Percentiles rank a stretch among this genome's conserved stretches.
phyloP scores from a whole-genome alignment of 1,140 invertebrate species.

The Ectropis grisescens region DNA sequence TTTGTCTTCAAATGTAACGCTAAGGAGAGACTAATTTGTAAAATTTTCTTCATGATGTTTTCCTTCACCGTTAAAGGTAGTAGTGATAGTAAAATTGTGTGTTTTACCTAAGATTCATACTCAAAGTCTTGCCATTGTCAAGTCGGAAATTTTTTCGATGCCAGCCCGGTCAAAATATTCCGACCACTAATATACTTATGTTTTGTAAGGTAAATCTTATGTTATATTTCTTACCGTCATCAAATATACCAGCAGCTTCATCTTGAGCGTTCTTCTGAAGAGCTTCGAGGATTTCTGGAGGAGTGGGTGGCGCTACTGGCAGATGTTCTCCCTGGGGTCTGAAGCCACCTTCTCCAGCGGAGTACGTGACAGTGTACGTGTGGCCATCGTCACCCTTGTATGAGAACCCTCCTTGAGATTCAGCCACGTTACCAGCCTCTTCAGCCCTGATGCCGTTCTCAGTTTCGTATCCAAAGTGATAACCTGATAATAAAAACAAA shows the following conservation, averaged over 20 bases:
- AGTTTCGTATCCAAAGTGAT: constrained; percentile 46
- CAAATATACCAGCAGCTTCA: constrained; percentile 57
- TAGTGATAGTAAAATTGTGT: no score
- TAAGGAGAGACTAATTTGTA: no score
- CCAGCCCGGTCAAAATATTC: no score
- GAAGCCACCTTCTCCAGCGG: constrained; percentile 85
- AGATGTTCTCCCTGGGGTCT: constrained; percentile 79
- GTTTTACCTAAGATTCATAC: no score
- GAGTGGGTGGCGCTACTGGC: constrained; percentile 82
- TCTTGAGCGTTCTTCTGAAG: constrained; percentile 45
- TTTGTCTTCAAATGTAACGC: no score
- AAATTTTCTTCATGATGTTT: no score
- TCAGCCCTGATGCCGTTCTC: constrained; percentile 45
- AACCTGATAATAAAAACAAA: constrained; percentile 23
- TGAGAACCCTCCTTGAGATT: constrained; percentile 34
- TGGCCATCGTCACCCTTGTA: constrained; percentile 77
- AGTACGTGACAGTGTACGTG: constrained; percentile 78
- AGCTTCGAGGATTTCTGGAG: constrained; percentile 58
- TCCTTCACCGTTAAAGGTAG: no score
- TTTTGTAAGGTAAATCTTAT: no score
- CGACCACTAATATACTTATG: no score
- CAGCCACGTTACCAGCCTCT: constrained; percentile 26
- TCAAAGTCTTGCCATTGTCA: no score
- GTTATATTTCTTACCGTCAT: constrained; percentile 54
- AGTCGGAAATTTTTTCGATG: no score